Conservation (phyloP, 2,797 vertebrate species). For the Coccyzus lansbergi region DNA sequence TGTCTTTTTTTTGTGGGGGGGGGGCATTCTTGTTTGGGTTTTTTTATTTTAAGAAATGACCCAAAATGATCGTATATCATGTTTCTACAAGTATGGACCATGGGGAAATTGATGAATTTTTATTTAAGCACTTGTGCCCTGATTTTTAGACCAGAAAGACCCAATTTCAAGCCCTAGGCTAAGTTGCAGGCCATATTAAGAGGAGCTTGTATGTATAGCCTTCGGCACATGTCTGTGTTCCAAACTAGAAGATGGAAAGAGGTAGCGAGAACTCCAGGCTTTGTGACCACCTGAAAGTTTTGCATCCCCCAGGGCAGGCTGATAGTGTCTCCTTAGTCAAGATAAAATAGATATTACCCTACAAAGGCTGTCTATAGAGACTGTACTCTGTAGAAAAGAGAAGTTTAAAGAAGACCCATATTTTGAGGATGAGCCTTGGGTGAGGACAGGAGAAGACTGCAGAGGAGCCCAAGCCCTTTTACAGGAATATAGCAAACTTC, state of each 20-base stretch:
- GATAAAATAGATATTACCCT: neutral
- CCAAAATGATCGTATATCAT: neutral
- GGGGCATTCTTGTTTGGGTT: neutral
- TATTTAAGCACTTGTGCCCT: neutral
- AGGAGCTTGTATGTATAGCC: neutral
- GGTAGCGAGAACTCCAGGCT: neutral
- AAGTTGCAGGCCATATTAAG: neutral
- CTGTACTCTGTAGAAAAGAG: neutral
- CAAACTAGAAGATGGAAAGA: fast-evolving
- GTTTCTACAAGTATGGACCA: neutral
- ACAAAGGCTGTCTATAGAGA: neutral
- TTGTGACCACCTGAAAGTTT: neutral
- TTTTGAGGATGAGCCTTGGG: neutral
- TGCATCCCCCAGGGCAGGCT: fast-evolving
- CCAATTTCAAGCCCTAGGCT: neutral
- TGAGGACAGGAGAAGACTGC: neutral
- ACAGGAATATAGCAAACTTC: fast-evolving
- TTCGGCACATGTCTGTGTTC: fast-evolving
- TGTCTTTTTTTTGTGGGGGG: neutral
- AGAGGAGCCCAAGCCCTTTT: neutral
- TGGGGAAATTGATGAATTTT: neutral
- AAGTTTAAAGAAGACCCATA: neutral
- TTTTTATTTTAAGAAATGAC: neutral
- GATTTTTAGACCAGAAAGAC: neutral
- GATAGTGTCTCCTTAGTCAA: neutral